A percentile compares a stretch with the other conserved stretches of the same genome.
phyloP scores from a whole-genome alignment of 2,888 invertebrate genomes.

The Eumacrocentrus americanus region DNA sequence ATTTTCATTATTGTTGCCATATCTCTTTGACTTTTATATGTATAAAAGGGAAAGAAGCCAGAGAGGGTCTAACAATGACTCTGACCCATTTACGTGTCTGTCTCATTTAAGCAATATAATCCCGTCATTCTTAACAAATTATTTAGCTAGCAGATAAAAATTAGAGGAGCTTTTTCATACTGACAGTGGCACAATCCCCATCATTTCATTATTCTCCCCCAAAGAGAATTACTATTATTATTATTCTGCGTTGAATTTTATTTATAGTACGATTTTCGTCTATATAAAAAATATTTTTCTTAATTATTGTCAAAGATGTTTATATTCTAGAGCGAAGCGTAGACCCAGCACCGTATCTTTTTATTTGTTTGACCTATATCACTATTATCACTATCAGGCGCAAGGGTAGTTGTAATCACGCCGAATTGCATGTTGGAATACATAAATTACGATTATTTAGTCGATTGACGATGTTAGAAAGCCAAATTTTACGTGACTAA shows the following conservation, averaged over 20 bases:
- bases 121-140: slow-evolving; percentile 1
- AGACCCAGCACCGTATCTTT: slow-evolving; percentile 52
- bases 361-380: slow-evolving; percentile 9
- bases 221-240: no score
- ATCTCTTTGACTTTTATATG: neutral
- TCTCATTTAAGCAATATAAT: slow-evolving; percentile 14
- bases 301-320: no score
- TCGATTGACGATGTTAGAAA: slow-evolving; percentile 17
- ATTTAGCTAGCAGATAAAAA: neutral
- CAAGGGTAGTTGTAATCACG: slow-evolving; percentile 17
- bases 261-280: slow-evolving; percentile 11
- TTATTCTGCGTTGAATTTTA: neutral
- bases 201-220: neutral
- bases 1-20: neutral
- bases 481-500: slow-evolving; percentile 31
- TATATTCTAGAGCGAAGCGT: slow-evolving; percentile 43
- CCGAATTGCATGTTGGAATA: slow-evolving; percentile 19
- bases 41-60: neutral
- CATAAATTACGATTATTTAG: slow-evolving; percentile 12
- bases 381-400: slow-evolving; percentile 50
- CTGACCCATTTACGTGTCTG: slow-evolving; percentile 18
- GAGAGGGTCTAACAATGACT: neutral
- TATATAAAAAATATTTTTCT: slow-evolving; percentile 18
- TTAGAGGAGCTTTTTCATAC: neutral
- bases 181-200: neutral